Evolutionary conservation across 2,888 invertebrate species (phyloP).

Genomic region (Archaeoteleia sp.): DNA sequence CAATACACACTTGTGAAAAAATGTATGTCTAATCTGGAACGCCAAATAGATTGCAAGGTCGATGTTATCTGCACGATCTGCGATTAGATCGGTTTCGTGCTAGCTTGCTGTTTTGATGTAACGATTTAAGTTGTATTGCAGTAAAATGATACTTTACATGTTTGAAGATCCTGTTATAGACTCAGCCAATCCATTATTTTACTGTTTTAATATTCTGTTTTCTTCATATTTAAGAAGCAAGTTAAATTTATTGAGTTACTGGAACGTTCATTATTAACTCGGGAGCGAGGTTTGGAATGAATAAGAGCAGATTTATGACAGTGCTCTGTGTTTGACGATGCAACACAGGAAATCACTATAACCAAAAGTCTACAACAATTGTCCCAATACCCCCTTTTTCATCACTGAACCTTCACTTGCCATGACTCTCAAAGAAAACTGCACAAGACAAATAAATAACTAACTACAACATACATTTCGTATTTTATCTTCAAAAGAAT

Average conservation of each 20-base stretch:
- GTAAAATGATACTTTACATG: background rate
- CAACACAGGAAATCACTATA: slow-evolving; percentile 38
- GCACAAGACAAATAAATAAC: slow-evolving; percentile 14
- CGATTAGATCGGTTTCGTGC: slow-evolving; percentile 7
- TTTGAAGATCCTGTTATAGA: background rate
- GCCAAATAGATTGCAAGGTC: background rate
- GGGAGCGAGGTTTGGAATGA: slow-evolving; percentile 62
- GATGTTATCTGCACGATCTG: slow-evolving; percentile 3
- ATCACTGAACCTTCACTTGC: slow-evolving; percentile 51
- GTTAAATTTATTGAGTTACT: background rate
- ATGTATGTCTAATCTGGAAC: no score
- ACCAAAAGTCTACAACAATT: background rate
- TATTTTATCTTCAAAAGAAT: no score
- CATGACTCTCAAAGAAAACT: slow-evolving; percentile 28
- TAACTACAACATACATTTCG: no score
- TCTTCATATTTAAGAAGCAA: no score
- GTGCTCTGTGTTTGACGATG: slow-evolving; percentile 38
- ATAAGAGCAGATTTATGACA: slow-evolving; percentile 52
- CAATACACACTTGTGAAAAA: no score
- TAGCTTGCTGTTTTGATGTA: background rate
- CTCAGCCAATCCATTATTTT: background rate
- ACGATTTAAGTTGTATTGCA: background rate
- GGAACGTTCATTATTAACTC: slow-evolving; percentile 19
- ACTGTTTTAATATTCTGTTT: no score
- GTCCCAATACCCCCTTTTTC: background rate